These are phyloP conservation scores for Ditylenchus dipsaci DNA, from an alignment of 1,140 invertebrate genomes.

Conservation along the genomic window DNA sequence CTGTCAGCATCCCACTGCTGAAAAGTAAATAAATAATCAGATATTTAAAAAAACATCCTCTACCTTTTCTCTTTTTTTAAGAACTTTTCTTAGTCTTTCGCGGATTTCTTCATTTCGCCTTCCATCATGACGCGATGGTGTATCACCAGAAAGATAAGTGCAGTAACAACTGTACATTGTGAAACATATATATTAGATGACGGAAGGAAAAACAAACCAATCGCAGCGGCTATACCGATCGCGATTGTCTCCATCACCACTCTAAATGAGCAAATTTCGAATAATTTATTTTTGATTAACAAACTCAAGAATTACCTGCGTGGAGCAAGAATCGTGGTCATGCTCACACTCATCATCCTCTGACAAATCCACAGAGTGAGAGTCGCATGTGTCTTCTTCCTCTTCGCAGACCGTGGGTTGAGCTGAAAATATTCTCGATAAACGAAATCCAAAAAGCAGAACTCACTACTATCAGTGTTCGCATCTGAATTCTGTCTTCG, in stretches of 20 bases:
- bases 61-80: constrained; percentile 6
- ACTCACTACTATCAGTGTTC: background rate
- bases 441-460: background rate
- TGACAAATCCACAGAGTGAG: constrained; percentile 1
- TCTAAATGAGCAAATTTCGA: background rate
- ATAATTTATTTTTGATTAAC: background rate
- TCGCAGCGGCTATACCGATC: background rate
- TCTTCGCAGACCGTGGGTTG: background rate
- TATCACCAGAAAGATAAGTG: background rate
- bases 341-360: background rate
- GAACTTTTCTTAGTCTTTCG: background rate
- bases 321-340: background rate
- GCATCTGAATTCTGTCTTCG: background rate
- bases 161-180: background rate
- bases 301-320: background rate
- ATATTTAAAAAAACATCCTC: too few species aligned
- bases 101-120: constrained; percentile 11
- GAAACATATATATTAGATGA: too few species aligned
- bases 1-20: background rate
- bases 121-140: background rate
- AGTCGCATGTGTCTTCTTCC: background rate
- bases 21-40: too few species aligned
- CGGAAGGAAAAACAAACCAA: too few species aligned
- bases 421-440: background rate
- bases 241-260: background rate